Evolutionary conservation across 2,888 invertebrate genomes (phyloP).

Genomic region (Phragmatobia fuliginosa): DNA sequence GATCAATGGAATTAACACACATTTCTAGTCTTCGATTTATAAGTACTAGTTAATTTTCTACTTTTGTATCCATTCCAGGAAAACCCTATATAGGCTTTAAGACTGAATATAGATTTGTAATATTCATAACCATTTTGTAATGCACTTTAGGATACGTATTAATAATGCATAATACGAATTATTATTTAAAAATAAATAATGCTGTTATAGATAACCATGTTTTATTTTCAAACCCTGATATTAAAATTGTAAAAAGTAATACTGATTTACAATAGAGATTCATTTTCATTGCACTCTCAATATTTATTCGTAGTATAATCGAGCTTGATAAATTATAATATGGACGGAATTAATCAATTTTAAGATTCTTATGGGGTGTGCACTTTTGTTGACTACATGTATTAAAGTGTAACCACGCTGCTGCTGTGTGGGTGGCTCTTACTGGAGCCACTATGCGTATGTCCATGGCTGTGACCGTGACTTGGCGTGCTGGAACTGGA

Average conservation of each 20-base stretch:
- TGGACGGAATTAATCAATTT: constrained; percentile 35
- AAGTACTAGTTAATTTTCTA: constrained; percentile 52
- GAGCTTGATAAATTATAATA: constrained; percentile 8
- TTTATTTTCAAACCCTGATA: constrained; percentile 38
- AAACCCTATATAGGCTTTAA: constrained; percentile 57
- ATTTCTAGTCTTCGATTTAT: constrained; percentile 45
- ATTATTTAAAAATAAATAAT: constrained; percentile 40
- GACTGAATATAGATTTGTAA: constrained; percentile 70
- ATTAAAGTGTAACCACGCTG: constrained; percentile 71
- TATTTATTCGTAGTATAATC: neutral
- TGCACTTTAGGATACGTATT: constrained; percentile 27
- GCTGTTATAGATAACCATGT: constrained; percentile 29
- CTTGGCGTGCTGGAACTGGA: constrained; percentile 62
- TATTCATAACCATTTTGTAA: constrained; percentile 42
- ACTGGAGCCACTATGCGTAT: constrained; percentile 48
- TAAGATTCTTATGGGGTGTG: constrained; percentile 14
- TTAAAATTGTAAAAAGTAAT: constrained; percentile 6
- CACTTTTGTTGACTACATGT: neutral
- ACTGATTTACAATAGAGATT: constrained; percentile 16
- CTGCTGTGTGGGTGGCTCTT: constrained; percentile 56
- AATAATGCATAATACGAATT: constrained; percentile 39
- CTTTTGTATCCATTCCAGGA: constrained; percentile 56
- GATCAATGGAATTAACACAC: too few species aligned
- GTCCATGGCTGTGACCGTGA: constrained; percentile 62
- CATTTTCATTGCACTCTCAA: constrained; percentile 1